These are phyloP conservation scores for Vipera ursinii DNA, from an alignment of 2,797 vertebrate genomes.

Conservation along the genomic window DNA sequence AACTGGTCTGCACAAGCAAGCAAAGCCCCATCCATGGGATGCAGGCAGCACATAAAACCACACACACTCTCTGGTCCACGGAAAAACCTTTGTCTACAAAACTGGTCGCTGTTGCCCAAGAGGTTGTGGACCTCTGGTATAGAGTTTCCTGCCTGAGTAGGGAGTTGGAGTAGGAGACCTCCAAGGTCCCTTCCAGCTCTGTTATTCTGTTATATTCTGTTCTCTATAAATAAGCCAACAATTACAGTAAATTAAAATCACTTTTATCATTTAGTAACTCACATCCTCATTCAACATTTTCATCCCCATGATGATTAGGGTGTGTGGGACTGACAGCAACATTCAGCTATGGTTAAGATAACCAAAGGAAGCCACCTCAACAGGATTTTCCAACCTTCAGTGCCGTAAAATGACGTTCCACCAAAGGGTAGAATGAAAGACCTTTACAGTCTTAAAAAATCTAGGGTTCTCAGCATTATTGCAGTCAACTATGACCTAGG, in stretches of 20 bases:
- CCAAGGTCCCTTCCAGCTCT: too few relatives aligned
- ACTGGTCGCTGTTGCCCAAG: too few relatives aligned
- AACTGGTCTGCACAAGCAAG: too few relatives aligned
- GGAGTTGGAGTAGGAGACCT: too few relatives aligned
- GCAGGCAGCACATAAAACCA: too few relatives aligned
- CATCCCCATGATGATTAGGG: constrained; percentile 7
- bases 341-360: background rate
- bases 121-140: too few relatives aligned
- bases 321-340: background rate
- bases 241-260: constrained; percentile 51
- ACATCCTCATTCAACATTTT: constrained; percentile 29
- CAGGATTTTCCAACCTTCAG: background rate
- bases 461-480: background rate
- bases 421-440: background rate
- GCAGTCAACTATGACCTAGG: background rate
- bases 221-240: constrained; percentile 18
- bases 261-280: constrained; percentile 23
- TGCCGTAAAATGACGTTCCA: background rate
- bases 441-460: background rate
- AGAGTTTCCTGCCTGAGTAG: too few relatives aligned
- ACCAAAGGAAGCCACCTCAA: background rate
- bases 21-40: too few relatives aligned
- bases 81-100: too few relatives aligned
- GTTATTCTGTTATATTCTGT: too few relatives aligned
- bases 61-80: too few relatives aligned